Evolutionary conservation across 2,888 invertebrate species (phyloP).

Genomic region (Andrena bucephala): DNA sequence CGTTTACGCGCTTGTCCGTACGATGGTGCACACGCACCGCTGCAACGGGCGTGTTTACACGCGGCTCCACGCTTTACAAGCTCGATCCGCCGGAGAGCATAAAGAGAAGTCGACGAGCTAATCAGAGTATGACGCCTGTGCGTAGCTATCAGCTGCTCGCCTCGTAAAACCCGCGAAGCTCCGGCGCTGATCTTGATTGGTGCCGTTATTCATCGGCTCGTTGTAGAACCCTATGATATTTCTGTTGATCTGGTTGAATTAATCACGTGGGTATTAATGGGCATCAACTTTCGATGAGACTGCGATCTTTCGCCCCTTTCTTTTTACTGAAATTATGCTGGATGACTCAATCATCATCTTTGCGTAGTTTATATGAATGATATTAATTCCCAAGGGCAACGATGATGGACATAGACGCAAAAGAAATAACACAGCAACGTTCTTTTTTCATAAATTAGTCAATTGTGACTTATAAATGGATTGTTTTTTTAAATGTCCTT

Average conservation of each 20-base stretch:
- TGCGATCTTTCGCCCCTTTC: not conserved
- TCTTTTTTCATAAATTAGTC: not conserved
- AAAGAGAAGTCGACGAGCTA: slow-evolving; percentile 65
- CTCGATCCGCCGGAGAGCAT: slow-evolving; percentile 13
- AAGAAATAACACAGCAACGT: not conserved
- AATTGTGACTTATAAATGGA: too few relatives aligned
- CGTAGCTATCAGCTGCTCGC: slow-evolving; percentile 16
- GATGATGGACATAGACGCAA: not conserved
- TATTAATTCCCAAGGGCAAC: not conserved
- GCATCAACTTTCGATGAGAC: slow-evolving; percentile 22
- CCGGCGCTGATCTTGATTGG: slow-evolving; percentile 27
- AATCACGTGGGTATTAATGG: slow-evolving; percentile 14
- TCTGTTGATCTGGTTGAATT: slow-evolving; percentile 2
- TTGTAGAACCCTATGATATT: slow-evolving; percentile 19
- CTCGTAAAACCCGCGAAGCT: slow-evolving; percentile 25
- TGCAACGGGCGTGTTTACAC: slow-evolving; percentile 22
- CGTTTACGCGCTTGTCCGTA: slow-evolving; percentile 38
- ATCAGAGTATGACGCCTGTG: slow-evolving; percentile 73
- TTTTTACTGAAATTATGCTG: not conserved
- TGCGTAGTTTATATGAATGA: not conserved
- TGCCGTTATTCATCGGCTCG: slow-evolving; percentile 10
- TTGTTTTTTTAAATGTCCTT: too few relatives aligned
- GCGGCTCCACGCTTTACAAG: slow-evolving; percentile 16
- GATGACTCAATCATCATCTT: not conserved
- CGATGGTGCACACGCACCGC: slow-evolving; percentile 28